A percentile compares a stretch with the other conserved stretches of the same genome.
Conservation (phyloP, 2,888 invertebrate genomes). For the Aphodius sticticus region DNA sequence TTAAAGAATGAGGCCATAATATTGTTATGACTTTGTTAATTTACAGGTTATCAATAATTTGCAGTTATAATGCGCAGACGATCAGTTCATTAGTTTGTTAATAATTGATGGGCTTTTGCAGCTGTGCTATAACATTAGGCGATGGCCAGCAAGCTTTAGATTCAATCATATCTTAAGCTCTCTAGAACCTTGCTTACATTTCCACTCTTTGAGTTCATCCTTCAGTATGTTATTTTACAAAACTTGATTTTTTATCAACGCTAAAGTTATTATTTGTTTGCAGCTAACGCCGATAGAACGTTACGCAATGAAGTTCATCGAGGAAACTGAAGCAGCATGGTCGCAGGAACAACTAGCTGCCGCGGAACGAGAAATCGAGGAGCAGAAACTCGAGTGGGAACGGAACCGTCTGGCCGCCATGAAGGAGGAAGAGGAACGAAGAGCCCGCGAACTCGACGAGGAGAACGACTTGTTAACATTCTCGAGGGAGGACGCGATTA, state of each 20-base stretch:
- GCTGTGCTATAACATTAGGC: slow-evolving; percentile 15
- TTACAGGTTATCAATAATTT: too few relatives aligned
- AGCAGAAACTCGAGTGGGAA: slow-evolving; percentile 89
- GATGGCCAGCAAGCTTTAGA: slow-evolving; percentile 21
- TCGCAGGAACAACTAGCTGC: slow-evolving; percentile 86
- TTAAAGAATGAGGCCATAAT: not conserved
- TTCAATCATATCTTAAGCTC: slow-evolving; percentile 17
- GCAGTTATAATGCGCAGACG: not conserved
- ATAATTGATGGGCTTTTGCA: slow-evolving; percentile 29
- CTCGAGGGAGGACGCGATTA: slow-evolving; percentile 78
- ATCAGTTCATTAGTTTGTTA: slow-evolving; percentile 32
- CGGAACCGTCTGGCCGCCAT: slow-evolving; percentile 78
- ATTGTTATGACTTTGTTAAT: slow-evolving; percentile 7
- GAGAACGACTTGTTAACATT: slow-evolving; percentile 76
- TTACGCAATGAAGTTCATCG: slow-evolving; percentile 94
- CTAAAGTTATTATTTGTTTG: slow-evolving; percentile 36
- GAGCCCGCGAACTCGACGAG: slow-evolving; percentile 66
- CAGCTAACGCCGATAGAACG: slow-evolving; percentile 94
- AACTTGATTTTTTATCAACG: not conserved
- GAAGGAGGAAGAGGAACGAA: slow-evolving; percentile 71
- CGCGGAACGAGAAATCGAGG: slow-evolving; percentile 88
- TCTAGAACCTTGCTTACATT: slow-evolving; percentile 27
- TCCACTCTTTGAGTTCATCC: too few relatives aligned
- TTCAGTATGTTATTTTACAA: not conserved
- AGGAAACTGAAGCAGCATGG: slow-evolving; percentile 81